phyloP scores from a whole-genome alignment of 2,888 invertebrate species.

The Apamea monoglypha region DNA sequence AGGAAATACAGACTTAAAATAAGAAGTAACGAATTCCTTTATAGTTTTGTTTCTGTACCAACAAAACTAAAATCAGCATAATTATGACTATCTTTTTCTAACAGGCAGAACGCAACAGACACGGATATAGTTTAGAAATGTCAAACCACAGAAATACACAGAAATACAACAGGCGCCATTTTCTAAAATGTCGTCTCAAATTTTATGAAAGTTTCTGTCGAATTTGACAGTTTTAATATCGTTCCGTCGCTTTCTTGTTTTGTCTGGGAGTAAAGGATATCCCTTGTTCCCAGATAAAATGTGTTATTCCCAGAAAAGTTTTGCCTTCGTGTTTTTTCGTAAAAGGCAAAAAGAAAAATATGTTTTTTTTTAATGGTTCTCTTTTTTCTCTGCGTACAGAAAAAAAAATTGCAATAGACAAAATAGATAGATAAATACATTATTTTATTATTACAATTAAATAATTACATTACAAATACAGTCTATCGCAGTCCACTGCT shows the following conservation, averaged over 20 bases:
- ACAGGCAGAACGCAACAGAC: background rate
- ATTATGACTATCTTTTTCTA: background rate
- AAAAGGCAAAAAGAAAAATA: background rate
- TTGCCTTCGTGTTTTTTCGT: background rate
- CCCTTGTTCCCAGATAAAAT: too few relatives aligned
- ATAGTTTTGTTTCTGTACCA: background rate
- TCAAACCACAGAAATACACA: background rate
- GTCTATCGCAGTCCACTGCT: background rate
- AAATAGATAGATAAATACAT: too few relatives aligned
- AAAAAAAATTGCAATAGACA: background rate
- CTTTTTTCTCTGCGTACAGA: background rate
- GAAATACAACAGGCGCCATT: conserved; percentile 3
- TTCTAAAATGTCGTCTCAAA: background rate
- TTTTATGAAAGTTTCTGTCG: background rate
- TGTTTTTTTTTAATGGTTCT: background rate
- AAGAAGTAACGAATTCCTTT: background rate
- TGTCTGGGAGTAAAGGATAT: background rate
- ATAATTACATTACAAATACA: background rate
- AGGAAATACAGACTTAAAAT: background rate
- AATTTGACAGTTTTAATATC: conserved; percentile 9
- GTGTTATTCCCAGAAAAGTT: background rate
- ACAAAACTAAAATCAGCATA: background rate
- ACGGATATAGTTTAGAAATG: background rate
- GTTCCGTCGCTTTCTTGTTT: background rate
- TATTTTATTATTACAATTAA: background rate